Conservation (phyloP, 2,113 vertebrate species). For the Proterorhinus semilunaris region DNA sequence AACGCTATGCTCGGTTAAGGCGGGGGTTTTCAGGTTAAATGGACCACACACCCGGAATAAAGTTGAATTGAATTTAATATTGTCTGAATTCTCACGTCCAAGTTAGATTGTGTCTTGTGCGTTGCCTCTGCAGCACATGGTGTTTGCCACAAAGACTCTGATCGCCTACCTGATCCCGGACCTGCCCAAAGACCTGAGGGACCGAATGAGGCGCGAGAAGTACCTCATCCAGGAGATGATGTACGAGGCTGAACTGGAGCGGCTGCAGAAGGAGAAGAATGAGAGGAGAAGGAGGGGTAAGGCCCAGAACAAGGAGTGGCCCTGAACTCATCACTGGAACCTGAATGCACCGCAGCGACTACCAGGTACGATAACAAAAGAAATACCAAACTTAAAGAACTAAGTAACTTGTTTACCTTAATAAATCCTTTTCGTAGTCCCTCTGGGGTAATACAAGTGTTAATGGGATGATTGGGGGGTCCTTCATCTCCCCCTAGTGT, state of each 20-base stretch:
- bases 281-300: constrained; percentile 84
- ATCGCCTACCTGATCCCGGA: constrained; percentile 98
- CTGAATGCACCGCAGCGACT: background rate
- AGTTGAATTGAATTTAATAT: too few relatives aligned
- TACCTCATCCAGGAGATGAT: constrained; percentile 99
- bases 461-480: too few relatives aligned
- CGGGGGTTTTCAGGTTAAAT: too few relatives aligned
- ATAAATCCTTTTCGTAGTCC: too few relatives aligned
- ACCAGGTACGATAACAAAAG: background rate
- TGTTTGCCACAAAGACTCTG: constrained; percentile 95
- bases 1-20: too few relatives aligned
- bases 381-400: too few relatives aligned
- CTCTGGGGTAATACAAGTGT: too few relatives aligned
- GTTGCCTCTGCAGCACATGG: constrained; percentile 84
- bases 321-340: constrained; percentile 66
- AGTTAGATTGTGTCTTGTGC: too few relatives aligned
- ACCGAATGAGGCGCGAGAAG: constrained; percentile 95
- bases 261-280: constrained; percentile 88
- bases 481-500: too few relatives aligned
- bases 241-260: constrained; percentile 93
- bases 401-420: too few relatives aligned
- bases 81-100: too few relatives aligned
- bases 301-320: constrained; percentile 89
- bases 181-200: constrained; percentile 93
- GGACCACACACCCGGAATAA: too few relatives aligned